Evolutionary conservation across 2,797 vertebrate species (phyloP).

Genomic region (Bucorvus abyssinicus): DNA sequence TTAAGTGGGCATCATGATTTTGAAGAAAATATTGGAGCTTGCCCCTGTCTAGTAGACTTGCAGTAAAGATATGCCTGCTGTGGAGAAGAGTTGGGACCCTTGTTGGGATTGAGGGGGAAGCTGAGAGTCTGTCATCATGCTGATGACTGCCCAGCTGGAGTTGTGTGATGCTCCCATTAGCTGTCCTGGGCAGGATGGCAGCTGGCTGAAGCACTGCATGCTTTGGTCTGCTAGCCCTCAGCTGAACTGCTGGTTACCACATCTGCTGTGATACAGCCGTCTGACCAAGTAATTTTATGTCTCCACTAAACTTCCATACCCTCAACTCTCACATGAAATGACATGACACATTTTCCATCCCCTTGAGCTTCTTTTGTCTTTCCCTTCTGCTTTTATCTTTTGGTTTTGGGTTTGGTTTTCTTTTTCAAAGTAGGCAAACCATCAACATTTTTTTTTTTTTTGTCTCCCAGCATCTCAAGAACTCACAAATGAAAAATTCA

Average conservation of each 20-base stretch:
- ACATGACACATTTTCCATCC: not conserved
- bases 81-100: not conserved
- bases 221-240: not conserved
- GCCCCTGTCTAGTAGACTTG: not conserved
- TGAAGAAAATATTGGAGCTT: not conserved
- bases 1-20: not conserved
- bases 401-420: not conserved
- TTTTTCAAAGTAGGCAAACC: not conserved
- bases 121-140: not conserved
- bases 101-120: not conserved
- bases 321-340: not conserved
- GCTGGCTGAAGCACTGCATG: not conserved
- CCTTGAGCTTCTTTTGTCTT: constrained; percentile 25
- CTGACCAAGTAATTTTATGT: not conserved
- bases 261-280: not conserved
- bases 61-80: not conserved
- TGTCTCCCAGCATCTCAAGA: not conserved
- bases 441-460: not conserved
- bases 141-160: rapidly evolving
- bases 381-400: not conserved
- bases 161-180: not conserved
- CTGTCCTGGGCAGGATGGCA: not conserved
- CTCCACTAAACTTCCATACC: not conserved
- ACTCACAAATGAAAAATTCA: not conserved
- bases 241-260: not conserved